phyloP scores from a whole-genome alignment of 1,140 invertebrate species.

The Heterodera schachtii region DNA sequence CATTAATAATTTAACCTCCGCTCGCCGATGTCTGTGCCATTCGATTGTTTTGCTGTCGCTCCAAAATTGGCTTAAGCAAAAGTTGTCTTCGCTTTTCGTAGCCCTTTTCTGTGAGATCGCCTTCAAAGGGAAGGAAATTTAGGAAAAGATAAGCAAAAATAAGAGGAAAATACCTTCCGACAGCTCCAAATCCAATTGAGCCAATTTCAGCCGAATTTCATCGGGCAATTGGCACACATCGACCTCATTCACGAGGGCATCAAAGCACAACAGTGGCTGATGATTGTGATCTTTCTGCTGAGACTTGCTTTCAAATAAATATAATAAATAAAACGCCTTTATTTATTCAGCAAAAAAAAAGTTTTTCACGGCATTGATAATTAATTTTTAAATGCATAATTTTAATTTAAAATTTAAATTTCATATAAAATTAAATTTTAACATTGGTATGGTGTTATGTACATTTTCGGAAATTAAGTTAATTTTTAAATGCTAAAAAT shows the following conservation, averaged over 20 bases:
- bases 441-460: too few relatives aligned
- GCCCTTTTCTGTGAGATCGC: slow-evolving; percentile 98
- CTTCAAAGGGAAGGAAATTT: slow-evolving; percentile 69
- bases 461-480: too few relatives aligned
- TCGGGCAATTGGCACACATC: slow-evolving; percentile 73
- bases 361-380: too few relatives aligned
- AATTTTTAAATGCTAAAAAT: too few relatives aligned
- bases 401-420: too few relatives aligned
- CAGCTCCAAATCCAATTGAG: slow-evolving; percentile 87
- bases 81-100: slow-evolving; percentile 94
- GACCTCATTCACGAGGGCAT: slow-evolving; percentile 27
- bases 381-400: too few relatives aligned
- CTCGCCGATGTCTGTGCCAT: neutral
- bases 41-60: slow-evolving; percentile 9
- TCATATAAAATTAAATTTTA: too few relatives aligned
- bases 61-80: slow-evolving; percentile 78
- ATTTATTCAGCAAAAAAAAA: too few relatives aligned
- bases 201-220: slow-evolving; percentile 83
- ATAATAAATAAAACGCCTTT: too few relatives aligned
- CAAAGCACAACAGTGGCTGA: neutral
- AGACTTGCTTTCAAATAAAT: too few relatives aligned
- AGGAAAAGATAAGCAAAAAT: neutral
- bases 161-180: slow-evolving; percentile 77
- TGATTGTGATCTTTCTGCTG: neutral
- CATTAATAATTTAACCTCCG: neutral